Base-by-base conservation (phyloP, 1,140 invertebrate genomes). In the Saccostrea glomerata region DNA sequence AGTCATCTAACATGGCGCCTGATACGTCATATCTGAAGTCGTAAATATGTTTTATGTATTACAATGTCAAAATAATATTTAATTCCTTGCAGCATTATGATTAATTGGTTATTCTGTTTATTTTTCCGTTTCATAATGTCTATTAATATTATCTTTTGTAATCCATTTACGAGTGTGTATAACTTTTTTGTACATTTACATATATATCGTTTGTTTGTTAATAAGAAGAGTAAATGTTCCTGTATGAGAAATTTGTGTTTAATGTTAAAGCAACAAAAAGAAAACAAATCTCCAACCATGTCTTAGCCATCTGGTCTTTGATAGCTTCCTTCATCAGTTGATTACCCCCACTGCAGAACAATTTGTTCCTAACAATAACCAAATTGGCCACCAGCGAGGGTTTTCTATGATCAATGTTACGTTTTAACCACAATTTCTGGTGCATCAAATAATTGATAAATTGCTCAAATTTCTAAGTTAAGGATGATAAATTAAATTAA, bases 401-500 rank as follows among this genome's bases (percentile, higher is more conserved):
- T 77, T 77, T 25, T 15, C 25, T 77, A 2, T 77, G 70, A 77
- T 77, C 70, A 77, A 77, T 77, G 70, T 36, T 77, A 77, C 70
- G 70, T 36, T 77, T 77, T 77, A 77, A 77, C 70, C 70, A 77
- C 25, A 36, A 77, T 77, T 30, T 77, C 30, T 77, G 70, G 70
- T 77, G 70, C 70, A 77, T 77, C 70, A 77, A 77, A 40, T 77
- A 36, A 77, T 77, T 77, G 70, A 77, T 77, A 77, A 77, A 77
- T 77, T 77, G 70, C 70, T 77, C 70, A 77, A 77, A 77, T 77
- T 77, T 77, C 70, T 77, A 77, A 77, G 70, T 77, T 30, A 30
- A 77, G 70, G 70, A 77, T 36, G 70, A 77, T 77, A 77, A 77
- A 77, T 77, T 77, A 77, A 77, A 25, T 77, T 77, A 77, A 77